Evolutionary conservation across 2,888 invertebrate genomes (phyloP).

Genomic region (Pyrrhia umbra): DNA sequence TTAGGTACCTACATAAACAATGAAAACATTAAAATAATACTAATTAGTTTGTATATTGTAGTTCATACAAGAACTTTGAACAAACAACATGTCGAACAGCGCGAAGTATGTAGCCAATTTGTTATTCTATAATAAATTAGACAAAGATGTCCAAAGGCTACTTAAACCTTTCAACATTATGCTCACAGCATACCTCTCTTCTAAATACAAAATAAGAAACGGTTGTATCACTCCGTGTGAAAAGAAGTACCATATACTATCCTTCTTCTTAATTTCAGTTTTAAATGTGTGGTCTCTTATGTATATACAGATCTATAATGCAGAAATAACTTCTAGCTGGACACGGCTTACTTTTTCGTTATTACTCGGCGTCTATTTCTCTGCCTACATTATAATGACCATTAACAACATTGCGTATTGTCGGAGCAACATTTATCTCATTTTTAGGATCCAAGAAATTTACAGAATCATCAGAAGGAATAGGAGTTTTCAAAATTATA

Average conservation of each 20-base stretch:
- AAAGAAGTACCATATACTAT: not conserved
- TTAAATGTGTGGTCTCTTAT: not conserved
- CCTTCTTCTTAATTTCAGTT: not conserved
- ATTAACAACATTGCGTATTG: constrained; percentile 1
- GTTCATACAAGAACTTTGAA: not conserved
- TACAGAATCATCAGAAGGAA: not conserved
- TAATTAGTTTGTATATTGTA: too few species aligned
- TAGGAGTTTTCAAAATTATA: not conserved
- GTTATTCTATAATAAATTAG: not conserved
- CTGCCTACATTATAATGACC: not conserved
- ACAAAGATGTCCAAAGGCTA: not conserved
- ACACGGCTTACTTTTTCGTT: not conserved
- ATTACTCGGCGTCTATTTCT: too few species aligned
- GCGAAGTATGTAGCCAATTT: not conserved
- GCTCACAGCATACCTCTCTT: not conserved
- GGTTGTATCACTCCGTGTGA: not conserved
- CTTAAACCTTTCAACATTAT: constrained; percentile 10
- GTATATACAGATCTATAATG: fast-evolving
- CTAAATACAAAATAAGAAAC: constrained; percentile 15
- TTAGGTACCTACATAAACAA: too few species aligned
- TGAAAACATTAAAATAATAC: too few species aligned
- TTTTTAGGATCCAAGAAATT: constrained; percentile 15
- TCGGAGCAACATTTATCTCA: not conserved
- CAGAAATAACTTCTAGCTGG: too few species aligned
- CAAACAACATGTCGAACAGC: not conserved